Conservation (phyloP, 64 coral and sea anemone genomes). For the Porites lutea region DNA sequence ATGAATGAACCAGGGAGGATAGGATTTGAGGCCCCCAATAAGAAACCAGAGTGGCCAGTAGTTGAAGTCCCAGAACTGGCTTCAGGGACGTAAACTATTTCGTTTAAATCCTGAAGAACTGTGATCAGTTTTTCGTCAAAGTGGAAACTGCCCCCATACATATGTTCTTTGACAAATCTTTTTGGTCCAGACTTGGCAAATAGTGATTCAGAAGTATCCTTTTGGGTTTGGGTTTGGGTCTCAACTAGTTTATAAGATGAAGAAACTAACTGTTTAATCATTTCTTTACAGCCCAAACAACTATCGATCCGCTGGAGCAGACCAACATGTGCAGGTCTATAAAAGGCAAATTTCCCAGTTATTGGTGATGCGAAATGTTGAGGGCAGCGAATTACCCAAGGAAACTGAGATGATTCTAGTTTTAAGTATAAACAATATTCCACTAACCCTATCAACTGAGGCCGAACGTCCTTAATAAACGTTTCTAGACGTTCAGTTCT, state of each 20-base stretch:
- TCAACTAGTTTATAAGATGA: too few relatives aligned
- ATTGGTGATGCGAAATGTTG: too few relatives aligned
- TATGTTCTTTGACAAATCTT: neutral
- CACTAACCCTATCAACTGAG: conserved; percentile 15
- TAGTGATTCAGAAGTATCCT: too few relatives aligned
- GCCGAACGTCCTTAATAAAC: conserved; percentile 1
- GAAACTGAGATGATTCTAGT: too few relatives aligned
- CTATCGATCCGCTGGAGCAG: neutral
- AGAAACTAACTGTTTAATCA: neutral
- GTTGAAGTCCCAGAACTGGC: too few relatives aligned
- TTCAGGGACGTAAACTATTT: neutral
- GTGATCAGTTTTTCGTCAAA: neutral
- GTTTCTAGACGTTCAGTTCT: neutral
- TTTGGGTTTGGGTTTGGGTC: too few relatives aligned
- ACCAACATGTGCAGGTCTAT: neutral
- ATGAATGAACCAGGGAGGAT: too few relatives aligned
- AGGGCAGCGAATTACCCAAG: too few relatives aligned
- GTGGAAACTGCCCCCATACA: neutral
- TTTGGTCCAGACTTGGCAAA: too few relatives aligned
- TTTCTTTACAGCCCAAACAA: neutral
- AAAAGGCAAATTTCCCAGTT: too few relatives aligned
- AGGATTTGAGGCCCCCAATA: too few relatives aligned
- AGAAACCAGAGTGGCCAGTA: too few relatives aligned
- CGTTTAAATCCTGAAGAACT: neutral
- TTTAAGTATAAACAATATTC: neutral